Conservation (phyloP, 2,888 invertebrate species). For the Euclidia mi region DNA sequence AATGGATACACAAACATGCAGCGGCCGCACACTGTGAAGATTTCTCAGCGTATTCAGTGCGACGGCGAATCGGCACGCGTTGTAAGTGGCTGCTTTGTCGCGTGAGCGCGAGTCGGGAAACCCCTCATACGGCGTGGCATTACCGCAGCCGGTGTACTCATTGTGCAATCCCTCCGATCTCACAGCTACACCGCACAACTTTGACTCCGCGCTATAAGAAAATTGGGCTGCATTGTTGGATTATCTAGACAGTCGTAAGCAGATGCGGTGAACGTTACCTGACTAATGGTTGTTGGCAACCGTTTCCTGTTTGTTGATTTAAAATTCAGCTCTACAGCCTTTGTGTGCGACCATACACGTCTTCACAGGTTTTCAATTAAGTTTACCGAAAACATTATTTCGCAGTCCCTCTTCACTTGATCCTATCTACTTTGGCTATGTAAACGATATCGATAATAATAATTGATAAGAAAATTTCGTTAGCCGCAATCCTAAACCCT, state of each 20-base stretch:
- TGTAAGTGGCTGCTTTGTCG: conserved; percentile 79
- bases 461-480: conserved; percentile 32
- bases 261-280: conserved; percentile 42
- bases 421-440: not conserved
- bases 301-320: conserved; percentile 11
- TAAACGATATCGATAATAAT: conserved; percentile 13
- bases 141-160: conserved; percentile 51
- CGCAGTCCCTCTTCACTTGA: not conserved
- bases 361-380: conserved; percentile 2
- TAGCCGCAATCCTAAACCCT: conserved; percentile 46
- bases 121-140: conserved; percentile 68
- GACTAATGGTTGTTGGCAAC: conserved; percentile 40
- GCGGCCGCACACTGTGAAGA: conserved; percentile 64
- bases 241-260: conserved; percentile 58
- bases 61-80: conserved; percentile 68
- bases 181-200: conserved; percentile 45
- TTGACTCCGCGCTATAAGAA: conserved; percentile 52
- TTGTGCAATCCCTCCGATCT: conserved; percentile 39
- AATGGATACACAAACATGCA: conserved; percentile 81
- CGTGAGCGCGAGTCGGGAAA: conserved; percentile 62
- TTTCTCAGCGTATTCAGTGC: conserved; percentile 75
- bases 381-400: conserved; percentile 26
- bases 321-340: conserved; percentile 10
- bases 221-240: conserved; percentile 56
- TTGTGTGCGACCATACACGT: not conserved